Evolutionary conservation across 2,888 invertebrate genomes (phyloP).

Genomic region (Polymixis flavicincta): DNA sequence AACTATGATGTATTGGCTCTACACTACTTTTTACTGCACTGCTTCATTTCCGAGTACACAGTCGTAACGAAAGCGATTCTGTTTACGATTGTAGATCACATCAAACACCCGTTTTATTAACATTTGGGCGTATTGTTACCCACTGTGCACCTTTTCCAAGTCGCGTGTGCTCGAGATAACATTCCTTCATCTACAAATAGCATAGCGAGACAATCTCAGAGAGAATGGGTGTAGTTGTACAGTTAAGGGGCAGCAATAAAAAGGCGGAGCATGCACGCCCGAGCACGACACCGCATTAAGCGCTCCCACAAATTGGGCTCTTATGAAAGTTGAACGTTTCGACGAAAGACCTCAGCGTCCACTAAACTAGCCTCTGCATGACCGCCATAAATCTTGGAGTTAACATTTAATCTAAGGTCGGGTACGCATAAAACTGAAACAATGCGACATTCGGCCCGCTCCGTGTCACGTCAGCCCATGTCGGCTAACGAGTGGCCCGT

Average conservation of each 20-base stretch:
- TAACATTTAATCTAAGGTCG: constrained; percentile 87
- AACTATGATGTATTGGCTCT: constrained; percentile 53
- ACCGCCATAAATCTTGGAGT: constrained; percentile 87
- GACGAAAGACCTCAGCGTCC: constrained; percentile 83
- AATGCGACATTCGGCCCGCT: constrained; percentile 85
- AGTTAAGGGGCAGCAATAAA: constrained; percentile 89
- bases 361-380: constrained; percentile 82
- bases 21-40: constrained; percentile 44
- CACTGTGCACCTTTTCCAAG: constrained; percentile 60
- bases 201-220: constrained; percentile 76
- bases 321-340: constrained; percentile 88
- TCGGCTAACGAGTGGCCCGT: constrained; percentile 88
- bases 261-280: constrained; percentile 88
- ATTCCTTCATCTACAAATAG: constrained; percentile 77
- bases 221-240: constrained; percentile 88
- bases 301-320: constrained; percentile 87
- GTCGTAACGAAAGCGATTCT: constrained; percentile 52
- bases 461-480: constrained; percentile 81
- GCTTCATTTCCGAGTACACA: constrained; percentile 42
- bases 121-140: constrained; percentile 69
- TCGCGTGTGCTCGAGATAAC: constrained; percentile 73
- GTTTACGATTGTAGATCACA: constrained; percentile 58
- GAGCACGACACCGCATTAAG: constrained; percentile 87
- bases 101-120: constrained; percentile 63
- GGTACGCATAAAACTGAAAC: constrained; percentile 87